Percentiles rank a stretch among this genome's conserved stretches.
phyloP scores from a whole-genome alignment of 2,797 vertebrate genomes.

The Pipistrellus pipistrellus region DNA sequence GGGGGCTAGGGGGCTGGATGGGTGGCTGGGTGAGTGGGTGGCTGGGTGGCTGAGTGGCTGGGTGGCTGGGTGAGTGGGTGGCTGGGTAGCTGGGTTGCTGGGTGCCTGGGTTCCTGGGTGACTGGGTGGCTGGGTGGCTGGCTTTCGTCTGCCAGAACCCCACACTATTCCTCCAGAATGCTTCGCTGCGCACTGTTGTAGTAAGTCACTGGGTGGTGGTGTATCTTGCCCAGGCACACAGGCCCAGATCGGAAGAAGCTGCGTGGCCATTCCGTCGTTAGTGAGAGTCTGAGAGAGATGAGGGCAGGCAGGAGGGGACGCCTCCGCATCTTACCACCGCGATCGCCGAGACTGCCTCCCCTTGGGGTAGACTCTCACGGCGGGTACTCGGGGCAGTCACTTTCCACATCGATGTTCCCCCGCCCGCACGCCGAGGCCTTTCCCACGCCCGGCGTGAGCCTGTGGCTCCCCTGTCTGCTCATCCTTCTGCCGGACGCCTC shows the following conservation, averaged over 20 bases:
- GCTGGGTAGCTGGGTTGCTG: background rate
- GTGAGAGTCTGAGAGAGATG: background rate
- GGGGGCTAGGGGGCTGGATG: background rate
- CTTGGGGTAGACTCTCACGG: background rate
- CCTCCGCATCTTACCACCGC: background rate
- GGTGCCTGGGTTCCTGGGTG: background rate
- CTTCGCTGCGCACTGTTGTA: background rate
- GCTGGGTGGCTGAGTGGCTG: too few relatives aligned
- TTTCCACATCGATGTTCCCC: background rate
- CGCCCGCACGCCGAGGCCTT: background rate
- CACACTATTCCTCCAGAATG: background rate
- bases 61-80: too few relatives aligned
- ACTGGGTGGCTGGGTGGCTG: background rate
- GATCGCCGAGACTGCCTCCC: background rate
- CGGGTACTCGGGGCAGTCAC: background rate
- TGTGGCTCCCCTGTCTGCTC: background rate
- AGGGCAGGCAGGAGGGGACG: fast-evolving
- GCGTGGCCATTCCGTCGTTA: background rate
- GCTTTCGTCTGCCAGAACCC: background rate
- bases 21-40: background rate
- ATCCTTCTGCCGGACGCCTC: background rate
- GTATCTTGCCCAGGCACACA: background rate
- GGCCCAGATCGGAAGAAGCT: background rate
- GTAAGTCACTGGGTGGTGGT: background rate
- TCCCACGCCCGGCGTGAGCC: background rate